Conservation (phyloP, 2,797 vertebrate species). For the Liparis tanakae region DNA sequence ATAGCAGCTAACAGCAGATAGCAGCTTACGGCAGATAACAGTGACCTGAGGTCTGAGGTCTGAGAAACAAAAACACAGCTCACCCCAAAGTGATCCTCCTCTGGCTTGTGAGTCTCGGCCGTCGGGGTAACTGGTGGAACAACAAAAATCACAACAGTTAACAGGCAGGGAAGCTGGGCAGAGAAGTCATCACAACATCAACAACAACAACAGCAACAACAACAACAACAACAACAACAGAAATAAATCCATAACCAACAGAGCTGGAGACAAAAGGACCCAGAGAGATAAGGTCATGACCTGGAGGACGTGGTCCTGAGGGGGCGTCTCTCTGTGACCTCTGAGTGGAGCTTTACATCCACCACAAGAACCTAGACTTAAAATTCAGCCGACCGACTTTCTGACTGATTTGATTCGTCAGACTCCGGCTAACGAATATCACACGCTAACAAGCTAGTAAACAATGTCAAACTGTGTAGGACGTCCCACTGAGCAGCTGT, state of each 20-base stretch:
- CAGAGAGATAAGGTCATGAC: background rate
- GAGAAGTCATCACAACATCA: background rate
- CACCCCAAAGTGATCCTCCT: constrained; percentile 93
- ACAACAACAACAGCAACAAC: background rate
- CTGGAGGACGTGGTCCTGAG: too few species aligned
- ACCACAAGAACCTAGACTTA: background rate
- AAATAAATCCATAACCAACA: background rate
- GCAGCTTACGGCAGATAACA: too few species aligned
- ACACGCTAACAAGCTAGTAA: background rate
- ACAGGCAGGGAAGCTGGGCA: background rate
- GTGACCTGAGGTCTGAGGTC: too few species aligned
- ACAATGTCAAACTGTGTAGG: background rate
- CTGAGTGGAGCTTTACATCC: background rate
- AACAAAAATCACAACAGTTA: constrained; percentile 24
- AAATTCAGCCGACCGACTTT: background rate
- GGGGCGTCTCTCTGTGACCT: background rate
- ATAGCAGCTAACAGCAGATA: too few species aligned
- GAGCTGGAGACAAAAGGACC: background rate
- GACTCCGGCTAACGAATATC: background rate
- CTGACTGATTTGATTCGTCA: background rate
- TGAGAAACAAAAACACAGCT: constrained; percentile 39
- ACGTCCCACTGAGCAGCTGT: background rate
- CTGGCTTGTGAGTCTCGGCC: constrained; percentile 88
- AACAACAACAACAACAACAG: background rate
- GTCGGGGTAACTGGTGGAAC: constrained; percentile 79